These are phyloP conservation scores for Ptycholaimellus sp. DNA, from an alignment of 2,888 invertebrate species.

Conservation along the genomic window DNA sequence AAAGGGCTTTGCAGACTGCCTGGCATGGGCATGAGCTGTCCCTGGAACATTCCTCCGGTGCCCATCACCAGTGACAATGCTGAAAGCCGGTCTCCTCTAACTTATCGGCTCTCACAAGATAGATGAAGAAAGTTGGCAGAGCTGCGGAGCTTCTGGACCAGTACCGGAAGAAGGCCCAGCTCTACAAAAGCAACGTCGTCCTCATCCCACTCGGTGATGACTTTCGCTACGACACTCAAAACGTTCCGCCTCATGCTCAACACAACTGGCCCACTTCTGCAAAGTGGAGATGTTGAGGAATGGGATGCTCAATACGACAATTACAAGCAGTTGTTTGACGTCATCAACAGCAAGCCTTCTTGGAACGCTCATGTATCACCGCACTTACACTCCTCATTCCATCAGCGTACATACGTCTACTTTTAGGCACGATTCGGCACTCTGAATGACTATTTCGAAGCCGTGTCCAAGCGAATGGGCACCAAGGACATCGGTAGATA, in stretches of 20 bases:
- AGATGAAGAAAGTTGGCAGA: conserved; percentile 31
- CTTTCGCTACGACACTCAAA: too few species aligned
- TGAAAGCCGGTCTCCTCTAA: conserved; percentile 16
- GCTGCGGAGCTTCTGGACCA: conserved; percentile 60
- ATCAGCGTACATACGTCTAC: background rate
- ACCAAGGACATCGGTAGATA: too few species aligned
- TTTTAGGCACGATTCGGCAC: conserved; percentile 61
- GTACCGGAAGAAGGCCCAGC: conserved; percentile 70
- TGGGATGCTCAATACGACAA: conserved; percentile 75
- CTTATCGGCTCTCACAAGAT: background rate
- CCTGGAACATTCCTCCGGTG: conserved; percentile 65
- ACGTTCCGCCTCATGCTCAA: too few species aligned
- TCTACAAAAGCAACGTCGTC: conserved; percentile 58
- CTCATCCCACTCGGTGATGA: conserved; percentile 73
- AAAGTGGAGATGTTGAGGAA: too few species aligned
- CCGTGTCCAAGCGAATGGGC: conserved; percentile 38
- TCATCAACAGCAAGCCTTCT: conserved; percentile 45
- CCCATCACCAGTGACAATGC: conserved; percentile 59
- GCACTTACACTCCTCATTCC: too few species aligned
- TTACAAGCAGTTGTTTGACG: conserved; percentile 63
- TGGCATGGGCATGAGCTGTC: conserved; percentile 39
- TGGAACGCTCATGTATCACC: conserved; percentile 63
- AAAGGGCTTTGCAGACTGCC: conserved; percentile 10
- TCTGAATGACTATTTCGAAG: conserved; percentile 62
- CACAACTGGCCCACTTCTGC: too few species aligned